Evolutionary conservation across 2,113 vertebrate genomes (phyloP).

Genomic region (Ailurus styani): DNA sequence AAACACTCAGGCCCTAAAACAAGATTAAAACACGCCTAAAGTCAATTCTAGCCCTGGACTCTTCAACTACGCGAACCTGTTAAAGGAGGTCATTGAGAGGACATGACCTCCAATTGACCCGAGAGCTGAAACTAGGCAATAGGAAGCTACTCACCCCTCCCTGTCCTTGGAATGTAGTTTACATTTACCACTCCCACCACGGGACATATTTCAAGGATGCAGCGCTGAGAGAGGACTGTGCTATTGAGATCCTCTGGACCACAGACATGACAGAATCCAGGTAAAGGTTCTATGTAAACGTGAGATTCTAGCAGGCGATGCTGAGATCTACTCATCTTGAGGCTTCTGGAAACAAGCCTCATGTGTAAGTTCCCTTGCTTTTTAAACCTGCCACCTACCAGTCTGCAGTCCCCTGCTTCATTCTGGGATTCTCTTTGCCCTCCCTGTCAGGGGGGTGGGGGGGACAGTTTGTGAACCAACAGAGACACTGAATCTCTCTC

Average conservation of each 20-base stretch:
- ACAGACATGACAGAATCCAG: background rate
- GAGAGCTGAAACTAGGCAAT: background rate
- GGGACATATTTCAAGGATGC: background rate
- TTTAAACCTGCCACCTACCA: background rate
- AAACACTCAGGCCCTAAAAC: background rate
- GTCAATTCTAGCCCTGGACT: background rate
- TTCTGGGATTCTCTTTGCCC: background rate
- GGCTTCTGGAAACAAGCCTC: background rate
- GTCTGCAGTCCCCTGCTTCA: background rate
- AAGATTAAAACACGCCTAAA: background rate
- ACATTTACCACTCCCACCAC: background rate
- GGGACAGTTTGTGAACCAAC: background rate
- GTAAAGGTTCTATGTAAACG: background rate
- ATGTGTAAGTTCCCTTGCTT: background rate
- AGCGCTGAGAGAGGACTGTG: background rate
- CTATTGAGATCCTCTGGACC: background rate
- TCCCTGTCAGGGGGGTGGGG: background rate
- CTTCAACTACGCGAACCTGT: background rate
- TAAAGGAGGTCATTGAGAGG: background rate
- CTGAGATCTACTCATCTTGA: background rate
- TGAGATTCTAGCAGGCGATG: background rate
- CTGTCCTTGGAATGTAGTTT: background rate
- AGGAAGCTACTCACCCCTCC: background rate
- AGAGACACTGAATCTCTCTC: background rate
- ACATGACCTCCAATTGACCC: background rate